phyloP scores from a whole-genome alignment of 2,797 vertebrate genomes.

The Sus cebifrons region DNA sequence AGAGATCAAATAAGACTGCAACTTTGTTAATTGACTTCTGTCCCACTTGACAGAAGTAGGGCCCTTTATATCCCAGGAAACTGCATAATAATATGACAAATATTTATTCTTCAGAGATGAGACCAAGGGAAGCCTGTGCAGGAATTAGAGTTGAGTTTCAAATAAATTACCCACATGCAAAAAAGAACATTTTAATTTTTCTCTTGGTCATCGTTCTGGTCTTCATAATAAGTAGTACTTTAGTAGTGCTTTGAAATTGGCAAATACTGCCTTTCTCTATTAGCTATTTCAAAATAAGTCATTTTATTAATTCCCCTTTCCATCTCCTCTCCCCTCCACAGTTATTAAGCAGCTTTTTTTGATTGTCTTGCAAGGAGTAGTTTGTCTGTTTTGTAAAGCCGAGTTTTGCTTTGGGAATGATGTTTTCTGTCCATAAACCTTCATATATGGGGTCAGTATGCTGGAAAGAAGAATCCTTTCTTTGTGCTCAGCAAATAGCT shows the following conservation, averaged over 20 bases:
- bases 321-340: not conserved
- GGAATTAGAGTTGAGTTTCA: constrained; percentile 29
- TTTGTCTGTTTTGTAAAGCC: constrained; percentile 57
- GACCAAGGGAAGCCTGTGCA: not conserved
- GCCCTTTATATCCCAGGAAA: constrained; percentile 36
- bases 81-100: constrained; percentile 56
- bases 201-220: constrained; percentile 26
- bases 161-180: constrained; percentile 59
- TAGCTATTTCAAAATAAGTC: not conserved
- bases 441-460: not conserved
- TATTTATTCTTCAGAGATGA: constrained; percentile 62
- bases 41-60: constrained; percentile 24
- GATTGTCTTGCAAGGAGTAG: not conserved
- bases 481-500: constrained; percentile 27
- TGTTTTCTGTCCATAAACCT: not conserved
- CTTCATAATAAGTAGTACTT: constrained; percentile 53
- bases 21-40: constrained; percentile 66
- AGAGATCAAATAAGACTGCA: constrained; percentile 57
- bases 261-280: constrained; percentile 5
- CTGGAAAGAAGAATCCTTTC: constrained; percentile 36
- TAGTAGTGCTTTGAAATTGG: constrained; percentile 4
- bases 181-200: constrained; percentile 63
- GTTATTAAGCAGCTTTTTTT: not conserved
- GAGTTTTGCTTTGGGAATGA: constrained; percentile 67
- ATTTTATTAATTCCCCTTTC: constrained; percentile 66